These are phyloP conservation scores for Poecile montanus DNA, from an alignment of 2,797 vertebrate genomes.

Conservation along the genomic window DNA sequence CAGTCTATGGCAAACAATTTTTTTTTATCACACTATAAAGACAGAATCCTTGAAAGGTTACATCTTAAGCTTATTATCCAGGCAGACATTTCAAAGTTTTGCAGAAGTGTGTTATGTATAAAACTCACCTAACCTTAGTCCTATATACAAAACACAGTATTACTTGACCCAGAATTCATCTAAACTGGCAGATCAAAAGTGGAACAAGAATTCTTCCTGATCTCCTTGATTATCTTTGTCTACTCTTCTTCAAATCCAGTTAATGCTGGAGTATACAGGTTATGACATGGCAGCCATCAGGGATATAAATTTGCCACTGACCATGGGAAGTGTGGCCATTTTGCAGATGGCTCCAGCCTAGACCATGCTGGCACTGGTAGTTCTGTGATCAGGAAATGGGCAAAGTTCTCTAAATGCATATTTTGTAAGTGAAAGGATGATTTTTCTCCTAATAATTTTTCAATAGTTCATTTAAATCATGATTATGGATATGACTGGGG, in stretches of 20 bases:
- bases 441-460: neutral
- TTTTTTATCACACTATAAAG: neutral
- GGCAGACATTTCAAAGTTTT: neutral
- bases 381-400: neutral
- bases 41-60: neutral
- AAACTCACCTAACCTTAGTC: neutral
- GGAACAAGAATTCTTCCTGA: neutral
- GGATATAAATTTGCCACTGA: neutral
- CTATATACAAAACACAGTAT: neutral
- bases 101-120: neutral
- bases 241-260: neutral
- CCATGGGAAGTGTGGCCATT: neutral
- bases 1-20: neutral
- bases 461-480: neutral
- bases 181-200: neutral
- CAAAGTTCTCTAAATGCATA: neutral
- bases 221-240: neutral
- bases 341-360: neutral
- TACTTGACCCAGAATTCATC: neutral
- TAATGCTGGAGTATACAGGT: neutral
- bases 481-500: fast-evolving
- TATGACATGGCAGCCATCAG: neutral
- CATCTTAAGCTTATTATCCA: neutral
- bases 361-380: neutral
- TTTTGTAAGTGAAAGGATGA: neutral